Evolutionary conservation across 1,140 invertebrate genomes (phyloP), one percentile per base, ranked within the genome.

Genomic region (Halesus radiatus): DNA sequence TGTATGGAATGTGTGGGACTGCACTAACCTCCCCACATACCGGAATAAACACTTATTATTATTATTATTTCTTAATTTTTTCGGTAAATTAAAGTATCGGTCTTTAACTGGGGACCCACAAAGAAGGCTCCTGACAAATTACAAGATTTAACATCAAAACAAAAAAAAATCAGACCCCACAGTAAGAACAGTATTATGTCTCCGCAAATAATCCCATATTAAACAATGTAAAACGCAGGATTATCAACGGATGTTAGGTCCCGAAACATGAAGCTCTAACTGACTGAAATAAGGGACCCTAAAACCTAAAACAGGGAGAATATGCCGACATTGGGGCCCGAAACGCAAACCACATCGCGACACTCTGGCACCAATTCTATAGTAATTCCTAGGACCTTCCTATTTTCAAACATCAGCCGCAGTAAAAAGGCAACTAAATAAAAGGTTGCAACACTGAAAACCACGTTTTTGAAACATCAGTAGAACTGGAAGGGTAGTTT

Each of bases 181-280:
- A 66, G 23, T 29, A 26, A 0, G 22, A 66, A 66, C 22, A 66
- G 26, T 18, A 45, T 45, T 8, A 26, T 29, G 62, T 66, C 62
- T 66, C 26, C 62, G 56, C n/a, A 60, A 60, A 20, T 29, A 66
- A 66, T 66, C 23, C 29, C 26, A 37, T 15, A 66, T 66, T 66
- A 66, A 66, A 66, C 23, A 66, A 66, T 29, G 22, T 54, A 73
- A 22, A 53, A 18, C 4, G 18, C 2, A 20, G 45, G 52, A 58
- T 75, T 26, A 18, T 56, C 53, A 23, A 54, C 50, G 72, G 52
- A 50, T 23, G 8, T 52, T 73, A 50, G 45, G 45, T 26, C 15
- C 23, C 1, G 6, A 10, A 23, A 75, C 15, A 18, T n/a, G 18
- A 3, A 22, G 62, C 7, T 29, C 13, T n/a, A 26, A 13, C 23